These are phyloP conservation scores for Phenganax stokvisi DNA, from an alignment of 92 coral and sea anemone genomes.

Conservation along the genomic window DNA sequence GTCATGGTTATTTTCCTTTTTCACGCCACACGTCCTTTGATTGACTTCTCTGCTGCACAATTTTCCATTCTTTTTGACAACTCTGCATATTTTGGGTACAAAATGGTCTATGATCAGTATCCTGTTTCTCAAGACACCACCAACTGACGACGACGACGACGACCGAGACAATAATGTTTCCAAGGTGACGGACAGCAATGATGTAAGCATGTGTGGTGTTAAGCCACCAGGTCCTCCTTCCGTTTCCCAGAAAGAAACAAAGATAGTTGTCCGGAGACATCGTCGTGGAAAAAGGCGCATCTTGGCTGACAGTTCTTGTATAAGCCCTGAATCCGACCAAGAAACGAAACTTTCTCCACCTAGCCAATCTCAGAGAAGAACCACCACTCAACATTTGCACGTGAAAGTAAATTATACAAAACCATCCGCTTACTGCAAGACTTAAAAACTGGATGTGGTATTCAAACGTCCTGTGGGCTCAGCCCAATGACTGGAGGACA, in stretches of 20 bases:
- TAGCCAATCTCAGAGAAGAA: too few species aligned
- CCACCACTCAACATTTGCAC: background rate
- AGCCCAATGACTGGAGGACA: slow-evolving; percentile 12
- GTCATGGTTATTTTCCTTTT: too few species aligned
- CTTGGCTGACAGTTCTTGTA: slow-evolving; percentile 8
- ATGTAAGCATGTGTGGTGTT: slow-evolving; percentile 22
- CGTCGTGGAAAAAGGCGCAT: slow-evolving; percentile 14
- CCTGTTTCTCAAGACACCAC: background rate
- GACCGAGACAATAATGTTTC: too few species aligned
- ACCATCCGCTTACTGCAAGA: background rate
- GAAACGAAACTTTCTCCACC: background rate
- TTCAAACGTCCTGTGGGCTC: slow-evolving; percentile 15
- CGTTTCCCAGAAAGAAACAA: slow-evolving; percentile 21
- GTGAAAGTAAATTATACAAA: background rate
- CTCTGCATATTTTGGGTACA: slow-evolving; percentile 43
- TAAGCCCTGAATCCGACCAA: slow-evolving; percentile 7
- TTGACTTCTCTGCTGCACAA: too few species aligned
- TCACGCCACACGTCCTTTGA: too few species aligned
- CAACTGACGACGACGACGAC: slow-evolving; percentile 39
- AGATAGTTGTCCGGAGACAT: slow-evolving; percentile 19
- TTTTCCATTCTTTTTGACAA: too few species aligned
- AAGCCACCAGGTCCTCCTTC: slow-evolving; percentile 23
- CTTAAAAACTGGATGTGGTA: background rate
- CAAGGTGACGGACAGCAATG: background rate
- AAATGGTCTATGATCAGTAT: slow-evolving; percentile 63